phyloP scores from a whole-genome alignment of 1,140 invertebrate species.

The Amphibalanus amphitrite region DNA sequence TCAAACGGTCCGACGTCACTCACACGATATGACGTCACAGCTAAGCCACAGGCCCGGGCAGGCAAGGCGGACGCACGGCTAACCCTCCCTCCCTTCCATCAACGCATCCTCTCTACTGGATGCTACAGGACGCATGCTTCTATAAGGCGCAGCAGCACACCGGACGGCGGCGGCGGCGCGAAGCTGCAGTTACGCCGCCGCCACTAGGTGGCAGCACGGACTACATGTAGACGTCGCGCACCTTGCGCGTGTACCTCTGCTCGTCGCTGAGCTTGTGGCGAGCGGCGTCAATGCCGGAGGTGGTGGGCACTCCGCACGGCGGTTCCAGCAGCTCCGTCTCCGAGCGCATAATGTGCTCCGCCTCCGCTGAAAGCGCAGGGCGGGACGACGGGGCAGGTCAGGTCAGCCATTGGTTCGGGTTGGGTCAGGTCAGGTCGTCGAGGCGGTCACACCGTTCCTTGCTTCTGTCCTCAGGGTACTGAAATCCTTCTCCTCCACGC shows the following conservation, averaged over 20 bases:
- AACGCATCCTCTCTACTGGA: not conserved
- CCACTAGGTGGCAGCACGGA: not conserved
- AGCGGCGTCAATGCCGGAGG: constrained; percentile 44
- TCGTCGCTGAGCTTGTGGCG: constrained; percentile 42
- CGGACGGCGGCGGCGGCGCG: too few relatives aligned
- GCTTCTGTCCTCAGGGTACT: too few relatives aligned
- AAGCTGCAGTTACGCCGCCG: not conserved
- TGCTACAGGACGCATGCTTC: too few relatives aligned
- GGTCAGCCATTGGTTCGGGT: too few relatives aligned
- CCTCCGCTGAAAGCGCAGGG: too few relatives aligned
- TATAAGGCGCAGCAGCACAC: too few relatives aligned
- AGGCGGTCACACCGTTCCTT: too few relatives aligned
- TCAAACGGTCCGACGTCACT: too few relatives aligned
- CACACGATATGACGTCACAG: too few relatives aligned
- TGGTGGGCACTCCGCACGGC: constrained; percentile 48
- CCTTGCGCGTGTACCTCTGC: constrained; percentile 25
- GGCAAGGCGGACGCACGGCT: not conserved
- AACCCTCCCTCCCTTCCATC: not conserved
- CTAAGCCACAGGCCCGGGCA: not conserved
- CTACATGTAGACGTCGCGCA: constrained; percentile 21
- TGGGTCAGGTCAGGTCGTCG: too few relatives aligned
- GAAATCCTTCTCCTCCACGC: too few relatives aligned
- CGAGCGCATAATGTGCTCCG: constrained; percentile 56
- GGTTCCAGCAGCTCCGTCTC: constrained; percentile 43
- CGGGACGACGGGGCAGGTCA: too few relatives aligned